Evolutionary conservation across 2,888 invertebrate genomes (phyloP).

Genomic region (Drosophila infuscata): DNA sequence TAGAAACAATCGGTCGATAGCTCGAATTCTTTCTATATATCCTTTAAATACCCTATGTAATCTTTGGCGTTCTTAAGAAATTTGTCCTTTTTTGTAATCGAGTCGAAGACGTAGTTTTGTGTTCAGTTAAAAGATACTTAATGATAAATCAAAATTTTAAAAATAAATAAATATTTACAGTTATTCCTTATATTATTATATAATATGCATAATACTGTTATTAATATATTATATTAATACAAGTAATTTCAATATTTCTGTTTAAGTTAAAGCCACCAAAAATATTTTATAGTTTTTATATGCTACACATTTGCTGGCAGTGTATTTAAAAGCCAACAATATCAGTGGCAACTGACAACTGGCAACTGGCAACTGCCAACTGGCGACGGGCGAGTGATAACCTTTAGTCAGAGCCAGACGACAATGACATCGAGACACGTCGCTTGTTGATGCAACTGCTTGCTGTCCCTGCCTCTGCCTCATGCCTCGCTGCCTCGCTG

Average conservation of each 20-base stretch:
- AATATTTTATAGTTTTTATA: not conserved
- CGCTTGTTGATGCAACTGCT: conserved; percentile 13
- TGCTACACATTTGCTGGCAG: conserved; percentile 2
- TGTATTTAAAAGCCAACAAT: conserved; percentile 48
- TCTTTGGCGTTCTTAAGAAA: no score
- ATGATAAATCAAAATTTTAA: not conserved
- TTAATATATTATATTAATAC: no score
- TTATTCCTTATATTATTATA: not conserved
- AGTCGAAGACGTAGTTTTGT: rapidly evolving
- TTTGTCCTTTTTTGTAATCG: not conserved
- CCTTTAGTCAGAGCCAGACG: conserved; percentile 47
- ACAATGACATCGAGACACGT: conserved; percentile 44
- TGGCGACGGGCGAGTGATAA: conserved; percentile 22
- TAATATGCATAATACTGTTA: not conserved
- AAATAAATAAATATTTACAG: not conserved
- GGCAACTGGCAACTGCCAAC: conserved; percentile 30
- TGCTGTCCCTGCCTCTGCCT: not conserved
- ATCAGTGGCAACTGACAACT: conserved; percentile 33
- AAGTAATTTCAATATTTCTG: not conserved
- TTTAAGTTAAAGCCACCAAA: not conserved
- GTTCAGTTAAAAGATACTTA: not conserved
- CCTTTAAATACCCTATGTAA: no score
- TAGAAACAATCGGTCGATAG: no score
- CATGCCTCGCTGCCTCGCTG: not conserved
- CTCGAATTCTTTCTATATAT: no score